A percentile compares a stretch with the other conserved stretches of the same genome.
phyloP scores from a whole-genome alignment of 2,888 invertebrate genomes.

The Ophion ventricosus region DNA sequence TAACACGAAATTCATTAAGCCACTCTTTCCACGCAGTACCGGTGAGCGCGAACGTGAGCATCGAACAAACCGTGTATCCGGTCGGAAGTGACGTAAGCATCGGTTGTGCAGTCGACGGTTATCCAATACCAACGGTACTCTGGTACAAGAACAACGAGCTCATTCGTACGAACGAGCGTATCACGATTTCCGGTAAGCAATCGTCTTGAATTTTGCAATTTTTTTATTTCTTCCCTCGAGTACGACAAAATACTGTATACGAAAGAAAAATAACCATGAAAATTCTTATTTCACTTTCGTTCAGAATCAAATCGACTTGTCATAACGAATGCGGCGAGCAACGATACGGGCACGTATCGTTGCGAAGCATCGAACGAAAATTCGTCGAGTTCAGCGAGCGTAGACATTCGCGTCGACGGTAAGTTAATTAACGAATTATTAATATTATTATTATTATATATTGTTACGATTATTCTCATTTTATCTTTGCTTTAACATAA shows the following conservation, averaged over 20 bases:
- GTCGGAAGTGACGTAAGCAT: constrained; percentile 89
- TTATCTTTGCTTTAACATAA: neutral
- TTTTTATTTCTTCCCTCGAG: too few species aligned
- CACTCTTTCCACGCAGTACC: constrained; percentile 85
- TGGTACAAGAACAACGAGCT: constrained; percentile 92
- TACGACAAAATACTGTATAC: neutral
- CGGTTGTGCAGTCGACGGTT: constrained; percentile 91
- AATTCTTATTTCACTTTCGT: neutral
- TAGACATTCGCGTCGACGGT: constrained; percentile 91
- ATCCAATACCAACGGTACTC: constrained; percentile 89
- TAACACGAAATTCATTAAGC: constrained; percentile 19
- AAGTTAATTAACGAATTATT: constrained; percentile 70
- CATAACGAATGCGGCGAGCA: constrained; percentile 86
- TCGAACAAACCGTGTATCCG: constrained; percentile 85
- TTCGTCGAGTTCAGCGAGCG: constrained; percentile 87
- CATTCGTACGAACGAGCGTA: constrained; percentile 85
- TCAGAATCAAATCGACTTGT: constrained; percentile 89
- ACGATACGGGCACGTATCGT: constrained; percentile 92
- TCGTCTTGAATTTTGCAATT: constrained; percentile 59
- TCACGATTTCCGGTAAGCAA: constrained; percentile 87
- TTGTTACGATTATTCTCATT: neutral
- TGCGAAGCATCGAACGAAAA: constrained; percentile 93
- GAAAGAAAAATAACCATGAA: neutral
- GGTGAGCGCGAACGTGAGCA: constrained; percentile 87
- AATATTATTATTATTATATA: neutral